These are phyloP conservation scores for Lagorchestes hirsutus DNA, from an alignment of 2,797 vertebrate genomes.

Conservation along the genomic window DNA sequence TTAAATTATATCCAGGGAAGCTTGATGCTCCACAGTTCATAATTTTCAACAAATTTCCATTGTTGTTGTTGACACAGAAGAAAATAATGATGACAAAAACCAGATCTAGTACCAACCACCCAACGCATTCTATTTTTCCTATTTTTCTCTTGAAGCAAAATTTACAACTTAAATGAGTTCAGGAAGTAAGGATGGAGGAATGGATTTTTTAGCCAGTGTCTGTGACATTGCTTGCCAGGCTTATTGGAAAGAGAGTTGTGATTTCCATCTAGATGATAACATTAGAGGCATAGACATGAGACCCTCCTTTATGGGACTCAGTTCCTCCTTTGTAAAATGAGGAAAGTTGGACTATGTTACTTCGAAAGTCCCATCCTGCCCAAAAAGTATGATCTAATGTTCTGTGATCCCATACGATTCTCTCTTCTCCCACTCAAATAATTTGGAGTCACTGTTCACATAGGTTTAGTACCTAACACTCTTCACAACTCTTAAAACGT, in stretches of 20 bases:
- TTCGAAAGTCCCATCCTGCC: not conserved
- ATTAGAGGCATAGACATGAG: not conserved
- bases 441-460: not conserved
- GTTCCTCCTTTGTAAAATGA: not conserved
- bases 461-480: not conserved
- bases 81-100: not conserved
- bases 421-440: not conserved
- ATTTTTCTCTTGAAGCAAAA: not conserved
- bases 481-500: not conserved
- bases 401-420: not conserved
- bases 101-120: not conserved
- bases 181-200: not conserved
- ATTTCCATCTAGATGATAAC: not conserved
- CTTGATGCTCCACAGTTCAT: not conserved
- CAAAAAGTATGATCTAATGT: not conserved
- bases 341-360: not conserved
- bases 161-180: not conserved
- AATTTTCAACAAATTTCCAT: not conserved
- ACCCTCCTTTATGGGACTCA: not conserved
- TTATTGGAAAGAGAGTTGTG: not conserved
- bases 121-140: not conserved
- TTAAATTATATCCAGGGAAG: not conserved
- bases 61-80: not conserved
- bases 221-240: not conserved
- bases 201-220: not conserved